phyloP scores from a whole-genome alignment of 2,113 vertebrate genomes.

The Calidris pugnax region DNA sequence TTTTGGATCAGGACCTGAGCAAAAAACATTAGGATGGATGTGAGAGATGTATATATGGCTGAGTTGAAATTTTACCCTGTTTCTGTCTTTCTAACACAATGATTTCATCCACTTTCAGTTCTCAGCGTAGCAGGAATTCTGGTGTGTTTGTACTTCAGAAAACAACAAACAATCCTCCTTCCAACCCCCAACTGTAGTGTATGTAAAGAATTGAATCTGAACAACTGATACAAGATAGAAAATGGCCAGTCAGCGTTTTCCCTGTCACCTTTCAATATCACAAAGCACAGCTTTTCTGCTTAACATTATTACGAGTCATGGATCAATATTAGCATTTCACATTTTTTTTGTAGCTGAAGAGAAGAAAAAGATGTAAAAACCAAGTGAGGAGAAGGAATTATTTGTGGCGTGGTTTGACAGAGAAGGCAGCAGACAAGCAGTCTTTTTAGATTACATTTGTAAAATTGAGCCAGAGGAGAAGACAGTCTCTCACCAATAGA shows the following conservation, averaged over 20 bases:
- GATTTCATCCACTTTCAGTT: neutral
- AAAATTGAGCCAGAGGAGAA: neutral
- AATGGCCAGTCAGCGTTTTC: neutral
- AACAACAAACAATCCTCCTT: neutral
- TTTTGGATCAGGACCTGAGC: neutral
- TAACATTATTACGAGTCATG: neutral
- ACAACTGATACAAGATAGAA: neutral
- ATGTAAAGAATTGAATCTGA: neutral
- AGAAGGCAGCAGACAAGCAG: neutral
- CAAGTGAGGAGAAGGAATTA: neutral
- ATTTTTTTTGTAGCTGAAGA: neutral
- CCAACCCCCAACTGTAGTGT: neutral
- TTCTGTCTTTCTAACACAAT: neutral
- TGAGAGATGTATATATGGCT: neutral
- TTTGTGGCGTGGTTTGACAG: neutral
- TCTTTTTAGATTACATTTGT: neutral
- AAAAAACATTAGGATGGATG: neutral
- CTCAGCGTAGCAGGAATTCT: neutral
- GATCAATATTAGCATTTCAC: neutral
- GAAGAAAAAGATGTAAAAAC: neutral
- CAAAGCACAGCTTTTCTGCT: neutral
- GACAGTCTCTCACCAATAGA: conserved; percentile 15
- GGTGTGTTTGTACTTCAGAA: neutral
- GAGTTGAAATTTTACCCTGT: neutral
- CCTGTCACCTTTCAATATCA: neutral